phyloP scores from a whole-genome alignment of 2,888 invertebrate species.

The Archaeoteleia sp. region DNA sequence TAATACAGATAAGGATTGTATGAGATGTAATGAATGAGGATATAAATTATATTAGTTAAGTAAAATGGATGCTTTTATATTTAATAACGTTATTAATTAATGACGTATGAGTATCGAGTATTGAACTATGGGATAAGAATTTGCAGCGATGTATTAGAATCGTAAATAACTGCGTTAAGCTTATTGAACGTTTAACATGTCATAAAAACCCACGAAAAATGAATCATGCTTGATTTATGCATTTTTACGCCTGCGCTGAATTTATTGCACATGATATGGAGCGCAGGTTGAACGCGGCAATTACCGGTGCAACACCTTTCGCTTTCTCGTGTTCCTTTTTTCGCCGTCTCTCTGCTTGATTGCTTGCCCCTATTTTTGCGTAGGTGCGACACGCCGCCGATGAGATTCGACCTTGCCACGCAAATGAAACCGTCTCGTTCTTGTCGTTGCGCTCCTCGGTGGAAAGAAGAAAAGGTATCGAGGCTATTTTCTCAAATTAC shows the following conservation, averaged over 20 bases:
- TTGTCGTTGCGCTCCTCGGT: too few relatives aligned
- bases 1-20: too few relatives aligned
- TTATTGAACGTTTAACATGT: slow-evolving; percentile 13
- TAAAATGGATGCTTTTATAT: too few relatives aligned
- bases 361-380: slow-evolving; percentile 26
- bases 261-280: slow-evolving; percentile 22
- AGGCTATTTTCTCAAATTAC: too few relatives aligned
- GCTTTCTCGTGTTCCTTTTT: slow-evolving; percentile 28
- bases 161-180: slow-evolving; percentile 10
- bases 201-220: slow-evolving; percentile 20
- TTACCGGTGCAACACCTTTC: slow-evolving; percentile 38
- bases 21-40: too few relatives aligned
- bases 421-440: slow-evolving; percentile 39
- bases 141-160: too few relatives aligned
- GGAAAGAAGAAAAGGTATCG: too few relatives aligned
- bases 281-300: slow-evolving; percentile 24
- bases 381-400: slow-evolving; percentile 27
- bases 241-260: slow-evolving; percentile 30
- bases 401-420: slow-evolving; percentile 32
- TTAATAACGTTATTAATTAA: too few relatives aligned
- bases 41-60: too few relatives aligned
- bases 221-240: slow-evolving; percentile 25
- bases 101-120: too few relatives aligned
- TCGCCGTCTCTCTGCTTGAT: slow-evolving; percentile 11
- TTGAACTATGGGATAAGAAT: too few relatives aligned